phyloP scores from a whole-genome alignment of 2,113 vertebrate species.

The Periophthalmodon schlosseri region DNA sequence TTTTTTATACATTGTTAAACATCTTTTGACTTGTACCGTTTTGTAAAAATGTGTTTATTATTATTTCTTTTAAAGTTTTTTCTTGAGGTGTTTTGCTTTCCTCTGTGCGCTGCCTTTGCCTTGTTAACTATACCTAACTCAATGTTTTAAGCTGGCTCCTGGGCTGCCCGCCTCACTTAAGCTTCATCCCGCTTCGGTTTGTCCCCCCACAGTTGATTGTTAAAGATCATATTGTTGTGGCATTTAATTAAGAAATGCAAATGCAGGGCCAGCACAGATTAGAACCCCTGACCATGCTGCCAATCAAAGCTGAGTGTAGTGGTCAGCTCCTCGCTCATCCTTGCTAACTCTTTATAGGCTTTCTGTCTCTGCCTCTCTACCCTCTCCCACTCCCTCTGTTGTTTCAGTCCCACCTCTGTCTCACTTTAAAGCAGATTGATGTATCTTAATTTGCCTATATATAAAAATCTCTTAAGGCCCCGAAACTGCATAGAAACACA shows the following conservation, averaged over 20 bases:
- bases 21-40: conserved; percentile 2
- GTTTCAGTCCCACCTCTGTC: conserved; percentile 24
- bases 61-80: neutral
- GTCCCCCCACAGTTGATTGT: conserved; percentile 66
- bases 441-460: conserved; percentile 57
- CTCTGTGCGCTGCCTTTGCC: conserved; percentile 31
- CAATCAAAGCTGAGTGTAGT: conserved; percentile 62
- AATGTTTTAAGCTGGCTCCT: conserved; percentile 25
- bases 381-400: conserved; percentile 26
- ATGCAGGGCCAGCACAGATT: conserved; percentile 68
- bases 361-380: conserved; percentile 29
- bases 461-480: conserved; percentile 63
- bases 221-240: conserved; percentile 78
- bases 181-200: conserved; percentile 18
- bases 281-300: conserved; percentile 70
- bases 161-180: conserved; percentile 63
- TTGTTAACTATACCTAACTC: conserved; percentile 49
- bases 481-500: conserved; percentile 65
- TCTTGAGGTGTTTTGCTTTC: neutral
- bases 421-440: conserved; percentile 41
- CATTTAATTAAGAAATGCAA: conserved; percentile 81
- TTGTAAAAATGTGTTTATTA: neutral
- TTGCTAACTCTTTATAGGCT: conserved; percentile 36
- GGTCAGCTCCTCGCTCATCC: conserved; percentile 47
- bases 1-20: conserved; percentile 23